Conservation (phyloP, 2,888 invertebrate genomes). For the Callimorpha dominula region DNA sequence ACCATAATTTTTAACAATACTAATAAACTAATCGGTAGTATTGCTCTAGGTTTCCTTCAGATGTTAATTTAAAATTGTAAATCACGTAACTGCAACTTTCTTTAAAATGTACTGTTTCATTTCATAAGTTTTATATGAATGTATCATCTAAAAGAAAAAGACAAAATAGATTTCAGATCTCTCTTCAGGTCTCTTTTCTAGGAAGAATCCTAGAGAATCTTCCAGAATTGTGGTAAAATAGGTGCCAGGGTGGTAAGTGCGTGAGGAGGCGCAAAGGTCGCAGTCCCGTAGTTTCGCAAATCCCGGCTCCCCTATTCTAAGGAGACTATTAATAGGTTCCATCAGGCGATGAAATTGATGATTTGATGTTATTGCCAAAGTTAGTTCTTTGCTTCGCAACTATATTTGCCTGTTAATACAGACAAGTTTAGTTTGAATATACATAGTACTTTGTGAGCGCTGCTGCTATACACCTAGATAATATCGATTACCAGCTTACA, state of each 20-base stretch:
- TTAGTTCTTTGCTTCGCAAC: not conserved
- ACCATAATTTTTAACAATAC: not conserved
- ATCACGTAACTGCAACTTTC: not conserved
- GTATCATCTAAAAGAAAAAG: not conserved
- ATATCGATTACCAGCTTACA: not conserved
- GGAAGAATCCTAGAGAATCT: no score
- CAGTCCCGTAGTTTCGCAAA: no score
- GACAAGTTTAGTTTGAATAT: not conserved
- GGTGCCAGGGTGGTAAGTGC: no score
- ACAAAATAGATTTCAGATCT: not conserved
- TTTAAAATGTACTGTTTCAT: not conserved
- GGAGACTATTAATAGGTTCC: no score
- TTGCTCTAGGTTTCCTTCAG: no score
- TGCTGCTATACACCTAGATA: not conserved
- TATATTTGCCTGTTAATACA: not conserved
- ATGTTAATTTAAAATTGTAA: no score
- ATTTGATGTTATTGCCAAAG: no score
- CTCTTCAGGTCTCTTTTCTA: not conserved
- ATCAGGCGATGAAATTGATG: no score
- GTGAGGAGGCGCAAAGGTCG: no score
- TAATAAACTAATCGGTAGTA: no score
- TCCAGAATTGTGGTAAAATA: no score
- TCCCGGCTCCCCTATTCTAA: no score
- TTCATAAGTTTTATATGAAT: not conserved
- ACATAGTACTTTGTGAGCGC: not conserved